Evolutionary conservation across 2,113 vertebrate species (phyloP).

Genomic region (Tachysurus vachellii): DNA sequence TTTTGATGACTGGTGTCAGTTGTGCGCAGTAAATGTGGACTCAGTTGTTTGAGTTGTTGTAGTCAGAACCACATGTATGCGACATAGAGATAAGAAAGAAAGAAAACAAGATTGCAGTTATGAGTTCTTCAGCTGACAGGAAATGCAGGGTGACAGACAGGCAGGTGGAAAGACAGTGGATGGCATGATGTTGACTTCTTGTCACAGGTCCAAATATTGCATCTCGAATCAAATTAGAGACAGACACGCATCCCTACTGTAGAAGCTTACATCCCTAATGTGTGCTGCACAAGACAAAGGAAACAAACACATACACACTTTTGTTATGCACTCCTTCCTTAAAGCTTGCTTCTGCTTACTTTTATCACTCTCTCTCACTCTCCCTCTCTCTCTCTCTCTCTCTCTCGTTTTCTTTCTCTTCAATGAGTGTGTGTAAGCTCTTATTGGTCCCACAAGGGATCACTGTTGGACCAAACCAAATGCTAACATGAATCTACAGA

Average conservation of each 20-base stretch:
- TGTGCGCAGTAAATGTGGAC: background rate
- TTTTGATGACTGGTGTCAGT: conserved; percentile 1
- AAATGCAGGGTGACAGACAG: conserved; percentile 7
- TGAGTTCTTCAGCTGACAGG: background rate
- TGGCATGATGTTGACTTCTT: conserved; percentile 28
- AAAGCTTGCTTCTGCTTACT: background rate
- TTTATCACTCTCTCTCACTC: too few relatives aligned
- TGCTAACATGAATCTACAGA: background rate
- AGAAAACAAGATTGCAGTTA: background rate
- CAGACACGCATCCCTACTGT: background rate
- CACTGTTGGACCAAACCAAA: conserved; percentile 6
- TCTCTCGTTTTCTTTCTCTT: background rate
- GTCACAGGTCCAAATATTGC: conserved; percentile 16
- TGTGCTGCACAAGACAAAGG: background rate
- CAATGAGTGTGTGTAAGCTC: background rate
- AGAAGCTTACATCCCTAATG: background rate
- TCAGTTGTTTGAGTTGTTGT: background rate
- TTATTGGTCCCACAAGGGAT: background rate
- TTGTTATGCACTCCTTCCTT: background rate
- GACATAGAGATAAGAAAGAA: background rate
- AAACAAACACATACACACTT: background rate
- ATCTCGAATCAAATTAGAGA: conserved; percentile 33
- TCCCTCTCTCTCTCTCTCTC: background rate
- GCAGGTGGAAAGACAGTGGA: conserved; percentile 8
- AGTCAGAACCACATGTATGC: background rate